Conservation (phyloP, 2,888 invertebrate genomes). For the Dinocampus coccinellae region DNA sequence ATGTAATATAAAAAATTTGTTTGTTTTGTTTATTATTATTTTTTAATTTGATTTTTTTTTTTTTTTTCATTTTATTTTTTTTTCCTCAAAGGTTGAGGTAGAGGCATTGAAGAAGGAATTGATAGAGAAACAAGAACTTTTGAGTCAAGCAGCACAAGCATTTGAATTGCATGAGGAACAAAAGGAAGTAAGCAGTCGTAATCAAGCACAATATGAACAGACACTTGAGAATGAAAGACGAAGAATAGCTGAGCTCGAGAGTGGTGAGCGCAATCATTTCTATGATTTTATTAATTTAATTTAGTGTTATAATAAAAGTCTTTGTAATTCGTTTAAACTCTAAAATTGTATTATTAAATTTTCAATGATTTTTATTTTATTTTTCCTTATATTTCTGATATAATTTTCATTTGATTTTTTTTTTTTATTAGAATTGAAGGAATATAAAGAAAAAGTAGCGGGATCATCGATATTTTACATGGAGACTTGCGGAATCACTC, state of each 20-base stretch:
- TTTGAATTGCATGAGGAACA: slow-evolving; percentile 81
- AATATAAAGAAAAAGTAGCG: slow-evolving; percentile 53
- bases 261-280: slow-evolving; percentile 49
- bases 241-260: slow-evolving; percentile 58
- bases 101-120: slow-evolving; percentile 83
- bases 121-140: slow-evolving; percentile 84
- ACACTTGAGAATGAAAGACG: slow-evolving; percentile 58
- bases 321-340: neutral
- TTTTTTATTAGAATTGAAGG: slow-evolving; percentile 53
- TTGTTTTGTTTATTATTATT: too few relatives aligned
- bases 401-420: slow-evolving; percentile 1
- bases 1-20: too few relatives aligned
- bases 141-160: slow-evolving; percentile 88
- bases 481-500: slow-evolving; percentile 61
- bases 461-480: slow-evolving; percentile 59
- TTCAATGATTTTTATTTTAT: neutral
- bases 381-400: neutral
- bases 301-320: neutral
- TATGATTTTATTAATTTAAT: slow-evolving; percentile 2
- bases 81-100: slow-evolving; percentile 76
- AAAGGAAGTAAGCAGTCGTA: slow-evolving; percentile 69
- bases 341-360: neutral
- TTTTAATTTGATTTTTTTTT: slow-evolving; percentile 5
- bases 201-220: slow-evolving; percentile 60
- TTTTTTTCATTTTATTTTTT: neutral